Conservation (phyloP, 2,113 vertebrate species). For the Syngnathus scovelli region DNA sequence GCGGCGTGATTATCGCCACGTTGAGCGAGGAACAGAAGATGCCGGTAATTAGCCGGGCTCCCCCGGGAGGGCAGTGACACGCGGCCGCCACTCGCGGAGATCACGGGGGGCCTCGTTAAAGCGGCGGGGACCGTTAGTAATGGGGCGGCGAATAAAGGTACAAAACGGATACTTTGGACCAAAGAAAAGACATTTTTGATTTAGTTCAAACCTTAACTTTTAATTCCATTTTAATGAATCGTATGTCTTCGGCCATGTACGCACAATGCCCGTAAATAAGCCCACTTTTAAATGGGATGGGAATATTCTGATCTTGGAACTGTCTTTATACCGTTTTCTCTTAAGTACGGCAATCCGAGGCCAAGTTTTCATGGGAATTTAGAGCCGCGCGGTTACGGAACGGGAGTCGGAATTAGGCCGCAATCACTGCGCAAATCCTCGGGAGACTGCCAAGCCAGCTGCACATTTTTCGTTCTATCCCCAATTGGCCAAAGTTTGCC, state of each 20-base stretch:
- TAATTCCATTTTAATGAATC: too few relatives aligned
- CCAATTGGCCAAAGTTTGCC: constrained; percentile 46
- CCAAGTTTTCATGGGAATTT: constrained; percentile 67
- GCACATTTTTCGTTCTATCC: constrained; percentile 36
- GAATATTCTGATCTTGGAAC: constrained; percentile 33
- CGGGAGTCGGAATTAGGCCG: constrained; percentile 57
- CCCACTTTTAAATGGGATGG: constrained; percentile 12
- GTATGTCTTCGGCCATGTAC: too few relatives aligned
- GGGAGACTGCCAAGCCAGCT: constrained; percentile 61
- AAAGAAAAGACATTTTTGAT: neutral
- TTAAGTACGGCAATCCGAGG: constrained; percentile 23
- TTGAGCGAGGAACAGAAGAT: constrained; percentile 85
- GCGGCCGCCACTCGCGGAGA: constrained; percentile 87
- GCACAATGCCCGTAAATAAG: constrained; percentile 2
- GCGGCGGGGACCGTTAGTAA: constrained; percentile 98
- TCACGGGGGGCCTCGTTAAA: constrained; percentile 97
- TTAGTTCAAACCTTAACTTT: neutral
- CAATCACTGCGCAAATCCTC: constrained; percentile 67
- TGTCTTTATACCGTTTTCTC: constrained; percentile 40
- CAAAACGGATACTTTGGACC: neutral
- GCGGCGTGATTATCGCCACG: constrained; percentile 92
- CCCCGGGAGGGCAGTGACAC: constrained; percentile 94
- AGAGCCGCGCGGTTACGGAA: constrained; percentile 32
- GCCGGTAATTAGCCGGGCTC: constrained; percentile 97
- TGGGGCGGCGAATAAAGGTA: constrained; percentile 95